A percentile compares a stretch with the other conserved stretches of the same genome.
Evolutionary conservation across 2,113 vertebrate genomes (phyloP).

Genomic region (Pseudopodoces humilis): DNA sequence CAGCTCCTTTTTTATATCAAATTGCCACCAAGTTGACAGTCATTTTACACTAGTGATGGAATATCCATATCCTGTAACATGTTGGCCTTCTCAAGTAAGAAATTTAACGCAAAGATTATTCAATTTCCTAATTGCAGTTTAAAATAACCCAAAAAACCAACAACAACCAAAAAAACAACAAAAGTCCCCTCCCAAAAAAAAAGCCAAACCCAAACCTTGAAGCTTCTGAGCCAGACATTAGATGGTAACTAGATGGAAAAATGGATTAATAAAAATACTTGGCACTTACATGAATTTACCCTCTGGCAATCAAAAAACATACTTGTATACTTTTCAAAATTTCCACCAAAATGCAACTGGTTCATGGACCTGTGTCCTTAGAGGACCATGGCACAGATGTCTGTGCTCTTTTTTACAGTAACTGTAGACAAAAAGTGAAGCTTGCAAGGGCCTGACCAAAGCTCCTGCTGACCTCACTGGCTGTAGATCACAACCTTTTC

Average conservation of each 20-base stretch:
- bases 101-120: background rate
- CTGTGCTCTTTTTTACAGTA: background rate
- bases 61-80: background rate
- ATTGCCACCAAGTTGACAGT: background rate
- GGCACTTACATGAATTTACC: background rate
- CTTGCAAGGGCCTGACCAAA: background rate
- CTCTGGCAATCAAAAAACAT: background rate
- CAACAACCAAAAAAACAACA: background rate
- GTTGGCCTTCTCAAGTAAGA: background rate
- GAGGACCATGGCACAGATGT: background rate
- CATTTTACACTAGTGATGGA: background rate
- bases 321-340: background rate
- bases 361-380: background rate
- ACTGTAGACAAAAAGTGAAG: rapidly evolving
- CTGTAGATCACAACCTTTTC: background rate
- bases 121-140: background rate
- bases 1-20: background rate
- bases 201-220: background rate
- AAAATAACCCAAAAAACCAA: background rate
- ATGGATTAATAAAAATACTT: background rate
- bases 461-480: background rate
- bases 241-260: background rate
- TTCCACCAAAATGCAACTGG: background rate
- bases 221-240: background rate
- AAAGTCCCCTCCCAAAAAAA: background rate